Evolutionary conservation across 2,113 vertebrate species (phyloP).

Genomic region (Petaurus breviceps): DNA sequence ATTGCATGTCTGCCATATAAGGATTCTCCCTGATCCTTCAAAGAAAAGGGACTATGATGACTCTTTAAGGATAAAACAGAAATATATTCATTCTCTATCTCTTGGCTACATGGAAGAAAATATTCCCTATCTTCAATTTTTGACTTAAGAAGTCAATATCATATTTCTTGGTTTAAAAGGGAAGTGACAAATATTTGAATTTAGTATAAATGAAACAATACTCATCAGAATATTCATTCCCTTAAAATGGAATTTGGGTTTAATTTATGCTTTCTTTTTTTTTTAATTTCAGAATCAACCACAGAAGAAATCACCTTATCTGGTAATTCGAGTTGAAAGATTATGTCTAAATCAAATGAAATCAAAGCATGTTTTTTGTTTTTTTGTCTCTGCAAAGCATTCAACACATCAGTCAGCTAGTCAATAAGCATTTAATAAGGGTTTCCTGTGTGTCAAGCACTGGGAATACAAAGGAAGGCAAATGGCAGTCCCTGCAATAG

Average conservation of each 20-base stretch:
- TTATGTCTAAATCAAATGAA: neutral
- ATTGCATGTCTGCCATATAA: neutral
- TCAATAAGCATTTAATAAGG: neutral
- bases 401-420: neutral
- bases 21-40: neutral
- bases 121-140: neutral
- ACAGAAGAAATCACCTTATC: slow-evolving; percentile 6
- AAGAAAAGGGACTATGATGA: neutral
- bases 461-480: neutral
- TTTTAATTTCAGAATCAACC: slow-evolving; percentile 49
- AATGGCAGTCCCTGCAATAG: neutral
- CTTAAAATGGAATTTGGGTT: neutral
- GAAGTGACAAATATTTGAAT: neutral
- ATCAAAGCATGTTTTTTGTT: rapidly evolving
- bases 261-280: slow-evolving; percentile 1
- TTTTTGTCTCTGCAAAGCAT: rapidly evolving
- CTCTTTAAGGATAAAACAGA: neutral
- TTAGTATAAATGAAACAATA: neutral
- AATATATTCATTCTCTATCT: neutral
- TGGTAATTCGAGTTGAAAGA: slow-evolving; percentile 46
- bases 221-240: neutral
- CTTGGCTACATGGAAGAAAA: neutral
- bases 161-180: neutral
- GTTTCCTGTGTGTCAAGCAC: neutral
- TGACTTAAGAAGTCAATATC: neutral